Evolutionary conservation across 2,888 invertebrate species (phyloP), one percentile per base, ranked within the genome.

Genomic region (Apamea anceps): DNA sequence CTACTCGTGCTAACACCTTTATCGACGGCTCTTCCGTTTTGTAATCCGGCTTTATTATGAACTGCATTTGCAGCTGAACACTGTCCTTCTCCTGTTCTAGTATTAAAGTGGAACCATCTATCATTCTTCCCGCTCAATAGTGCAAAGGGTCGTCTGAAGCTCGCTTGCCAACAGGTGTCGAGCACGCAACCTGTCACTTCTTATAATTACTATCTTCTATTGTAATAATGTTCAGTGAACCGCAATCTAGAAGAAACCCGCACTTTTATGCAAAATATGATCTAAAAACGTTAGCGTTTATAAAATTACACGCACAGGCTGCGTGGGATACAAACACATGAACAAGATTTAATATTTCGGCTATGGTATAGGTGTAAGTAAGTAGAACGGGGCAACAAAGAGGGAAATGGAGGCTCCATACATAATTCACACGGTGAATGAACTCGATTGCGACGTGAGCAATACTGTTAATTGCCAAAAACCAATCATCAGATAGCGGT

Each of bases 391-490:
- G 89, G 91, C 92, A 96, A 96, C 95, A 95, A 95, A 96, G 95
- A 94, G 96, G 93, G 93, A 94, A 95, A 93, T 92, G 92, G 93
- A 93, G 93, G 94, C 92, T 89, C 94, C 94, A 96, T 96, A 96
- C 97, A 96, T 96, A 97, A 96, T 97, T 97, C 96, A 97, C 94
- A 96, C 94, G 96, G 95, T 95, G 96, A 95, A 96, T 96, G 96
- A 96, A 95, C 97, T 92, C 96, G 94, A 95, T 94, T 95, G 94
- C 94, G 93, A 95, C 94, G 95, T 95, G 96, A 94, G 95, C 96
- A 96, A 96, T 96, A 96, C 96, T 95, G 97, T 94, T 97, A 97
- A 97, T 97, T 97, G 96, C 96, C 97, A 97, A 97, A 97, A 97
- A 97, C 96, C 97, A 97, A 97, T 97, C 97, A 97, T 97, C 97